These are phyloP conservation scores for Siniperca knerii DNA, from an alignment of 2,113 vertebrate species.

Conservation along the genomic window DNA sequence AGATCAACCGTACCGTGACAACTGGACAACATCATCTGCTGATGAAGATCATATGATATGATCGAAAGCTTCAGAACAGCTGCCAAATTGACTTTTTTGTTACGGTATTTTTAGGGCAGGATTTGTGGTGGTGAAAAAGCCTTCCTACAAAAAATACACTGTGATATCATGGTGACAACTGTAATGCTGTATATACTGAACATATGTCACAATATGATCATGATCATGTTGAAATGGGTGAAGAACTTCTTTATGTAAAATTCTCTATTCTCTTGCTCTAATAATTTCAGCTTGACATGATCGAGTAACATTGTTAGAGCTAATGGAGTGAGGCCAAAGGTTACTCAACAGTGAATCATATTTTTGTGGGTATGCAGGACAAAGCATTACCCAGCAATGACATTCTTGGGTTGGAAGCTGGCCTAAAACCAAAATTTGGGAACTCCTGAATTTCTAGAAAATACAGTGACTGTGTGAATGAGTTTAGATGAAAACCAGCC, in stretches of 20 bases:
- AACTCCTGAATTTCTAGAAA: slow-evolving; percentile 14
- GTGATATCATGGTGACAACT: background rate
- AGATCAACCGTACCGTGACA: background rate
- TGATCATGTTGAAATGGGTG: background rate
- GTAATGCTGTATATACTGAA: background rate
- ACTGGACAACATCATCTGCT: background rate
- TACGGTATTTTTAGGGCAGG: no score
- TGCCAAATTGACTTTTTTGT: no score
- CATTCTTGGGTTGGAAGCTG: slow-evolving; percentile 16
- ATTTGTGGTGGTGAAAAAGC: background rate
- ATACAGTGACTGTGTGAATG: slow-evolving; percentile 5
- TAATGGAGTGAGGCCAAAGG: background rate
- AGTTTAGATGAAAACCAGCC: slow-evolving; percentile 12
- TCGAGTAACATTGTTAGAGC: background rate
- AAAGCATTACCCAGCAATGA: slow-evolving; percentile 41
- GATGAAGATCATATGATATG: background rate
- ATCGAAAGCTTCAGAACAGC: no score
- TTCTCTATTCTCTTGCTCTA: background rate
- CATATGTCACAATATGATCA: background rate
- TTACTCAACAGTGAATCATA: slow-evolving; percentile 29
- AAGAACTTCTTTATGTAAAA: background rate
- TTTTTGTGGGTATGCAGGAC: slow-evolving; percentile 4
- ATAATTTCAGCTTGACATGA: background rate
- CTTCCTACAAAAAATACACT: background rate
- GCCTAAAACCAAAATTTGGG: slow-evolving; percentile 3